Base-by-base conservation (phyloP, 2,797 vertebrate species). In the Anisognathus igniventris region DNA sequence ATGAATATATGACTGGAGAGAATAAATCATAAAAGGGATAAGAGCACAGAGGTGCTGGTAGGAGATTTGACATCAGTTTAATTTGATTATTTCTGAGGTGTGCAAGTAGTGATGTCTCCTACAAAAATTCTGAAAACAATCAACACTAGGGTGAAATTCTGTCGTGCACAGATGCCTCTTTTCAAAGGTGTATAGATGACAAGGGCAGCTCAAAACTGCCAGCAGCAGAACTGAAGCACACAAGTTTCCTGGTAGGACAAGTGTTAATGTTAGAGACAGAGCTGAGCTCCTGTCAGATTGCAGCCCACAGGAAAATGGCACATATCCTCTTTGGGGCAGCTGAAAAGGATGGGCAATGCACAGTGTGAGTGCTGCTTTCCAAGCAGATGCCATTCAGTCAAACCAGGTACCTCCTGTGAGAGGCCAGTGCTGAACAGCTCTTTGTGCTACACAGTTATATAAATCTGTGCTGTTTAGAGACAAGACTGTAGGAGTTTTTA, bases 281-380 rank as follows among this genome's bases (percentile, higher is more conserved):
- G 70, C 62, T 75, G 86, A 84, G 64, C 51, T 78, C 53, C 86
- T 24, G 8, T 58, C 88, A 56, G 53, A 30, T 21, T 14, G 13
- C 6, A 88, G 70, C 23, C 62, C 51, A 42, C 9, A 42, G 54
- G 40, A 64, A 84, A 86, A 14, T 19, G 60, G 15, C 45, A 45
- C 60, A 6, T 2, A 2, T 6, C n/a, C 56, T 61, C 48, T 24
- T 35, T 12, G 6, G 58, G 74, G n/a, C 45, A 42, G 57, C 6
- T 37, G 25, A 8, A 50, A 22, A 50, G 75, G 78, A 10, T 70
- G 44, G 73, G 35, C 35, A 72, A 42, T 3, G 50, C 25, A 47
- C 23, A 30, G 2, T 0, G 1, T 12, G 31, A 30, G 33, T 3
- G 18, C 9, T 7, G 1, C 44, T 42, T 73, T n/a, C 37, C 75